These are phyloP conservation scores for Pterocles burchelli DNA, from an alignment of 2,113 vertebrate species.

Conservation along the genomic window DNA sequence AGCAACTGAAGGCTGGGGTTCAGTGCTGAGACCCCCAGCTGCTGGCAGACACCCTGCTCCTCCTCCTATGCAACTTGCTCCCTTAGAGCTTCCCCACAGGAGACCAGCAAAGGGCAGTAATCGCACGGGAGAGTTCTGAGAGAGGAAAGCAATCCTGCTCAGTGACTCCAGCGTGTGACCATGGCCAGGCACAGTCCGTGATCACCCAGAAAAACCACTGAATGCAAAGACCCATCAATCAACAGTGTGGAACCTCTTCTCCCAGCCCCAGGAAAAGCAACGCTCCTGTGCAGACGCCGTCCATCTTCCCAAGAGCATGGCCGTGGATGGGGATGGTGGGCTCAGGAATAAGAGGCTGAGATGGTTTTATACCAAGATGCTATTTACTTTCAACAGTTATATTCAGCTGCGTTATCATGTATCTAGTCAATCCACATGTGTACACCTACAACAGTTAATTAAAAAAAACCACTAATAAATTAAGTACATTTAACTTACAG, in stretches of 20 bases:
- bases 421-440: neutral
- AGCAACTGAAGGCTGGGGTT: too few species aligned
- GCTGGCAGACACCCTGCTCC: neutral
- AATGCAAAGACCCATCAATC: neutral
- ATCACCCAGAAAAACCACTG: neutral
- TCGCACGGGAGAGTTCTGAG: neutral
- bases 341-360: constrained; percentile 34
- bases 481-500: constrained; percentile 53
- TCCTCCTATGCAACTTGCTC: neutral
- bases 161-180: neutral
- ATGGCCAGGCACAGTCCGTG: neutral
- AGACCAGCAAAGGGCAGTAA: neutral
- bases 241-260: neutral
- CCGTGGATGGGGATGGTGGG: accelerated
- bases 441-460: constrained; percentile 21
- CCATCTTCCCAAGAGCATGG: accelerated
- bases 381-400: constrained; percentile 46
- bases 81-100: neutral
- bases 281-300: accelerated
- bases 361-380: constrained; percentile 43
- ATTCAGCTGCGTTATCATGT: neutral
- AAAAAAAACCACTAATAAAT: constrained; percentile 58
- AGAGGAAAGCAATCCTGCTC: neutral
- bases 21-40: neutral
- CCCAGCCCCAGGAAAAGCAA: neutral